Base-by-base conservation (phyloP, 1,140 invertebrate genomes). In the Rhopalosiphum maidis region DNA sequence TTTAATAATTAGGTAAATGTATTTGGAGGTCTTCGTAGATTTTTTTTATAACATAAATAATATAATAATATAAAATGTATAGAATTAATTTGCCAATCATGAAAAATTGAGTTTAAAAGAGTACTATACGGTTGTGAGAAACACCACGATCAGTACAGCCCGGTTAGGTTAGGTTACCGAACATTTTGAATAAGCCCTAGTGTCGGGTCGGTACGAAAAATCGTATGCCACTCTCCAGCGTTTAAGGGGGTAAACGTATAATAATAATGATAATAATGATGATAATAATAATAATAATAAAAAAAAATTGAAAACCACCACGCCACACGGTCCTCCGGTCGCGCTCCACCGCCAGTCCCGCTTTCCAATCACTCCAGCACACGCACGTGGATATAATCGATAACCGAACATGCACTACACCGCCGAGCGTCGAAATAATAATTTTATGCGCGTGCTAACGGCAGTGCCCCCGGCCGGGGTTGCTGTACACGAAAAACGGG, bases 351-450 rank as follows among this genome's bases (percentile, higher is more conserved):
- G 1, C 30, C 2, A 6, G 60, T 1, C 41, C 41, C 4, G 9
- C 85, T 25, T 41, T 86, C 23, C 41, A 18, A 41, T 54, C 48
- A 54, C 55, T 22, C 1, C 86, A 22, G 11, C 60, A 21, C 85
- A 48, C 85, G 43, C 85, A 87, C 51, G 54, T 43, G 60, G 30
- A 68, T 77, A 68, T 77, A 77, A 91, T 91, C 90, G 90, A 91
- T 91, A 91, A 77, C 90, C 60, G 90, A 91, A 91, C 88, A 77
- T 2, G 25, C 41, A 86, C n/a, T 46, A 41, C 22, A 23, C 23
- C 37, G n/a, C n/a, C 88, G 22, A 3, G n/a, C 30, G 25, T 21
- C 51, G 88, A 55, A 9, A 55, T 55, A 89, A 89, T 89, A 89
- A 89, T 89, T 89, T 89, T 41, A 89, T 89, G 35, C 88, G 21